Base-by-base conservation (phyloP, 2,113 vertebrate genomes). In the Ranitomeya variabilis region DNA sequence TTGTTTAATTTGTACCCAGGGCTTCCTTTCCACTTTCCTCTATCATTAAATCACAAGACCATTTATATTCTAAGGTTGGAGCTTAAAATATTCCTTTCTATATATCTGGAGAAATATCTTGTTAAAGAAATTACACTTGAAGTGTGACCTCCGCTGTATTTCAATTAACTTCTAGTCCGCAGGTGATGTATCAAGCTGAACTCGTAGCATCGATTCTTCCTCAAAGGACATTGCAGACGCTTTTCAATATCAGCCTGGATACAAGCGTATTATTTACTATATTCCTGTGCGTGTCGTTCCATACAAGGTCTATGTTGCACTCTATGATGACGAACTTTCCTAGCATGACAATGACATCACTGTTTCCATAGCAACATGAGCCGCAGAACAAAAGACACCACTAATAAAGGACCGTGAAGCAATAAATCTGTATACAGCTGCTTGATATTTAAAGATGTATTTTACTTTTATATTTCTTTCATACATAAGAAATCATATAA, bases 321-420 rank as follows among this genome's bases (percentile, higher is more conserved):
- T 37, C 73, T 73, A 23, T 84, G 81, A 84, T 89, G 87, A 89
- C 87, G 87, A 64, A 59, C 69, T 62, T 88, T 88, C 57, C 62
- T 62, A 10, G 80, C 31, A 88, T 83, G 87, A 83, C 87, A 83
- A 66, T 83, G 69, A 78, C 81, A 89, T 84, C 80, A 83, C 71
- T 67, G 81, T 89, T 89, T 76, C 87, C 73, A 84, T 89, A 26
- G 81, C 59, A 89, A 89, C 87, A 67, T 52, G 69, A 77, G 54
- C 67, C 18, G 80, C 57, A 64, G 87, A 88, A 88, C 80, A 88
- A 83, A 88, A 69, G 73, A 69, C 87, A 77, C 51, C 14, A 64
- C n/a, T 74, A 74, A 64, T 88, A 77, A 52, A 83, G 81, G 21
- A 69, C 31, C 54, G 45, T 10, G 37, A 54, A 15, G 45, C 23